Evolutionary conservation across 2,888 invertebrate species (phyloP).

Genomic region (Acrobeloides nanus): DNA sequence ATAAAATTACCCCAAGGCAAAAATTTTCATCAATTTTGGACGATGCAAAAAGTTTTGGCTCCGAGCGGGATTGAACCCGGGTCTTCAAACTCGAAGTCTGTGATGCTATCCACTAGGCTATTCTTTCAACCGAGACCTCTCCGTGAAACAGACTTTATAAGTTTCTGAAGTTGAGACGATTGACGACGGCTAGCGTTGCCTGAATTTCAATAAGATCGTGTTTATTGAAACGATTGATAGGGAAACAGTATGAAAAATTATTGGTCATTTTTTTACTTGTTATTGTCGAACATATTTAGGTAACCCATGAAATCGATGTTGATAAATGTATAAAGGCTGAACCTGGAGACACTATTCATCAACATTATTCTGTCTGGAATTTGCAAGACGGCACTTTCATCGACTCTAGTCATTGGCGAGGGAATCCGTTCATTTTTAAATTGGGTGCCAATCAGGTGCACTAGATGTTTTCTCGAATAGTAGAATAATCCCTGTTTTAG

Average conservation of each 20-base stretch:
- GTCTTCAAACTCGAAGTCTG: too few relatives aligned
- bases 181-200: neutral
- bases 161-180: too few relatives aligned
- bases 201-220: too few relatives aligned
- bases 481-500: constrained; percentile 8
- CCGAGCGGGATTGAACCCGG: too few relatives aligned
- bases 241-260: too few relatives aligned
- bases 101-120: too few relatives aligned
- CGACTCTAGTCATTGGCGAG: constrained; percentile 44
- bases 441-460: constrained; percentile 40
- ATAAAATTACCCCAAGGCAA: too few relatives aligned
- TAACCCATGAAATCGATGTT: constrained; percentile 40
- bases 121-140: too few relatives aligned
- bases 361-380: constrained; percentile 47
- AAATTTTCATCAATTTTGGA: too few relatives aligned
- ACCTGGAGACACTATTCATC: constrained; percentile 44
- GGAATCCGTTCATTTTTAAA: constrained; percentile 47
- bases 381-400: constrained; percentile 49
- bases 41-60: too few relatives aligned
- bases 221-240: too few relatives aligned
- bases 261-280: neutral
- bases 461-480: constrained; percentile 1
- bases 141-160: too few relatives aligned
- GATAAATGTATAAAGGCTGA: constrained; percentile 37
- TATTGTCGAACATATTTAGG: constrained; percentile 14